A percentile compares a stretch with the other conserved stretches of the same genome.
These are phyloP conservation scores for Anableps anableps DNA, from an alignment of 2,797 vertebrate genomes.

Conservation along the genomic window DNA sequence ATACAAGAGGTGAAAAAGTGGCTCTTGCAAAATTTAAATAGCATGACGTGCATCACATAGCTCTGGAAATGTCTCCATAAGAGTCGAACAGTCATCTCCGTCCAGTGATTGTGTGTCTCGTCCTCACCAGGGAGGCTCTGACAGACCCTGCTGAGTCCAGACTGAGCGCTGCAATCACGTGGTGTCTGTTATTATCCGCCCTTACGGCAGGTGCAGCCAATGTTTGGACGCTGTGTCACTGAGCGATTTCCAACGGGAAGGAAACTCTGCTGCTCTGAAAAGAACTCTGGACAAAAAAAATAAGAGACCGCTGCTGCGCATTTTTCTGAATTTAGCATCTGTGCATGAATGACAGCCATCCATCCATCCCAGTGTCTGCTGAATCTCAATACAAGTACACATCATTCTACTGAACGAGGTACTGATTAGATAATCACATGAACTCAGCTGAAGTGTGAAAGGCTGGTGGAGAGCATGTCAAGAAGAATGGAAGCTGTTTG, in stretches of 20 bases:
- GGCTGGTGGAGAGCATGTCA: neutral
- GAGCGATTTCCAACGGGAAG: constrained; percentile 11
- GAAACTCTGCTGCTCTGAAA: neutral
- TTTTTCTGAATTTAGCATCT: neutral
- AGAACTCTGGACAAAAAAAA: neutral
- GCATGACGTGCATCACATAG: constrained; percentile 21
- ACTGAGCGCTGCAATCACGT: constrained; percentile 78
- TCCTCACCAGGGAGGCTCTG: constrained; percentile 61
- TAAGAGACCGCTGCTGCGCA: neutral
- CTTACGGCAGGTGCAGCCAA: constrained; percentile 60
- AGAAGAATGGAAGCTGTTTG: neutral
- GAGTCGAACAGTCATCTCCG: constrained; percentile 53
- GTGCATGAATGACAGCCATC: neutral
- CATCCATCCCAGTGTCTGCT: neutral
- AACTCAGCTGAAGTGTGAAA: neutral
- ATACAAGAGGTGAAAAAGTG: neutral
- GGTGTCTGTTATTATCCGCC: constrained; percentile 71
- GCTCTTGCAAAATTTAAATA: constrained; percentile 41
- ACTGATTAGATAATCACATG: neutral
- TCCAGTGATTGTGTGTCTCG: constrained; percentile 33
- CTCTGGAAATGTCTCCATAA: constrained; percentile 19
- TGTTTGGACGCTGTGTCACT: constrained; percentile 11
- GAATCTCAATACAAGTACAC: neutral
- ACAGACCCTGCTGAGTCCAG: constrained; percentile 57
- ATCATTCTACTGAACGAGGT: neutral